Evolutionary conservation across 2,888 invertebrate genomes (phyloP).

Genomic region (Idaea dimidiata): DNA sequence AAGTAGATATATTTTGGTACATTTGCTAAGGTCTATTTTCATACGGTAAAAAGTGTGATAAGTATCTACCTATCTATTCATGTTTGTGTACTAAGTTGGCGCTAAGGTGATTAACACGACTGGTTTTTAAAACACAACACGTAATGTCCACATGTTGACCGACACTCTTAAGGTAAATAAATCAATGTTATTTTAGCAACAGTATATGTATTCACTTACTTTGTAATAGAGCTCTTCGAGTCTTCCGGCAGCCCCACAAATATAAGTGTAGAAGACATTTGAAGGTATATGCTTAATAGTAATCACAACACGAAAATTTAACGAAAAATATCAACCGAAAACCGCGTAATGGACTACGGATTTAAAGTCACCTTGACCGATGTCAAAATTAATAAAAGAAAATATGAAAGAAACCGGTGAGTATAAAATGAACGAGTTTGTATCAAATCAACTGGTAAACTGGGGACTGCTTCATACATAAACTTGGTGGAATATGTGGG

Average conservation of each 20-base stretch:
- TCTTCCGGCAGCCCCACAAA: constrained; percentile 81
- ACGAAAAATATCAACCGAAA: constrained; percentile 37
- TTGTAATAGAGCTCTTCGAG: constrained; percentile 83
- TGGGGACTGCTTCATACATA: constrained; percentile 35
- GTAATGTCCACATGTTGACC: background rate
- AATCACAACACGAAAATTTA: constrained; percentile 37
- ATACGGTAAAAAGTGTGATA: no score
- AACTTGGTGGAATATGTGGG: background rate
- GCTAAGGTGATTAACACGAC: no score
- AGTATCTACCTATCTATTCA: no score
- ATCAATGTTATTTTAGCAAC: background rate
- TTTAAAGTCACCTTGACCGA: constrained; percentile 31
- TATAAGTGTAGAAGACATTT: constrained; percentile 83
- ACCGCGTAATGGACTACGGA: constrained; percentile 23
- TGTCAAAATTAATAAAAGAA: constrained; percentile 32
- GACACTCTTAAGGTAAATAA: background rate
- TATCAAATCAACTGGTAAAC: constrained; percentile 40
- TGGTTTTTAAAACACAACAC: no score
- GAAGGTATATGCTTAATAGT: constrained; percentile 23
- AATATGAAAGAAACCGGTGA: constrained; percentile 44
- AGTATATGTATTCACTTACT: constrained; percentile 51
- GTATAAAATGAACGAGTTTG: constrained; percentile 44
- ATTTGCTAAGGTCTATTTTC: no score
- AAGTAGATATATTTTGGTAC: no score
- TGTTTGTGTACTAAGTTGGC: no score